Evolutionary conservation across 2,888 invertebrate genomes (phyloP), one percentile per base, ranked within the genome.

Genomic region (Chouioia cunea): DNA sequence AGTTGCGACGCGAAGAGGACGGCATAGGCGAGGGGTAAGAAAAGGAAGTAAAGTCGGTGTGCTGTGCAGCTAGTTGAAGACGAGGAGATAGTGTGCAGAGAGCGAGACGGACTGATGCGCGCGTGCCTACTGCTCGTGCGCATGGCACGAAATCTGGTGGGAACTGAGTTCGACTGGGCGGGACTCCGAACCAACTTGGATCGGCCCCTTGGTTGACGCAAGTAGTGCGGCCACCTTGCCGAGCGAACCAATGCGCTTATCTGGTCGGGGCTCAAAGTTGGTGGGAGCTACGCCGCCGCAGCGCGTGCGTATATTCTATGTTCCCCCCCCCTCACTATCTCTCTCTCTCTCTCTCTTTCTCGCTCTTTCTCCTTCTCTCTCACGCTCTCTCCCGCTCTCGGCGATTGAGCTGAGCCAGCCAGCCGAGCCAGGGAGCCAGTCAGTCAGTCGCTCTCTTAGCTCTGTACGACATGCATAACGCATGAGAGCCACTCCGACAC

Each of bases 381-480:
- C n/a, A n/a, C n/a, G 18, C 47, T 44, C 53, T 22, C 23, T 44
- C 44, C 53, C 48, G 22, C 62, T 27, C 16, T 3, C 18, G 53
- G 22, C 63, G 22, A 43, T 23, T 14, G 54, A 52, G 57, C 81
- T 76, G 81, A 82, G 82, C 80, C 83, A 80, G 81, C 83, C 83
- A 80, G 78, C 79, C 79, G 76, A 83, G 81, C 79, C 80, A 80
- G 79, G 80, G 82, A 81, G 81, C 84, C 80, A 84, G 82, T 87
- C 86, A 84, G 83, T 83, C 83, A 85, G 87, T 88, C 87, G 88
- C 88, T 88, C 87, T 87, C 88, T 87, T 63, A 53, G 71, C 66
- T 62, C 60, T 82, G 82, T 84, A 85, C 85, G 86, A 87, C 88
- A 88, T 88, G 88, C 88, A 88, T 88, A 88, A 89, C 89, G 89